Evolutionary conservation across 2,888 invertebrate species (phyloP), one percentile per base, ranked within the genome.

Genomic region (Bibio marci): DNA sequence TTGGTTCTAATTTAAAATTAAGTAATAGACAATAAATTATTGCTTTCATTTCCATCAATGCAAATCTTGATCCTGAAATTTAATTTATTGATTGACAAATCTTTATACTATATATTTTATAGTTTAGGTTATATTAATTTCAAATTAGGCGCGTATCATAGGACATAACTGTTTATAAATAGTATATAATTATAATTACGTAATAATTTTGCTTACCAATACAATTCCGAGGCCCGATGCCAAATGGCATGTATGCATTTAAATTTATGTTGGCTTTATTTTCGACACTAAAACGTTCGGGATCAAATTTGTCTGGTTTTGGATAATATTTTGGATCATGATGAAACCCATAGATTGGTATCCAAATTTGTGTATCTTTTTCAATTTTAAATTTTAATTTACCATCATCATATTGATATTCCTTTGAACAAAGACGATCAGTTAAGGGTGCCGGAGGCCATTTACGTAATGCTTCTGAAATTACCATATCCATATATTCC

Each of bases 401-500:
- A 35, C 50, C 52, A 11, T 53, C 43, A 5, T 50, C 50, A 18
- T 54, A 59, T 40, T 39, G 65, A 42, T 67, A 73, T 27, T 65
- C 62, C 48, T 65, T 69, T 2, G 54, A 49, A 44, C 73, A 72
- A 1, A 55, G 13, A 18, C 72, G 59, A 45, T 71, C 71, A 2
- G 62, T 49, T 0, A 50, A 48, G 0, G 57, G 40, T 0, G 50
- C 62, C 1, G 66, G 55, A 0, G 70, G 56, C 69, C 70, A 72
- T 35, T 52, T 51, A 13, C 70, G 52, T 6, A 70, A 48, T 0
- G 59, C 41, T 48, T 70, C 70, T 47, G 69, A 68, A 0, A 73
- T 51, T 1, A 73, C 69, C 71, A 71, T 71, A 41, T 74, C 73
- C 59, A 75, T 51, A 43, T 74, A 75, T 18, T 62, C 61, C 69